These are phyloP conservation scores for Alloscopus bannaensis DNA, from an alignment of 2,888 invertebrate species.

Conservation along the genomic window DNA sequence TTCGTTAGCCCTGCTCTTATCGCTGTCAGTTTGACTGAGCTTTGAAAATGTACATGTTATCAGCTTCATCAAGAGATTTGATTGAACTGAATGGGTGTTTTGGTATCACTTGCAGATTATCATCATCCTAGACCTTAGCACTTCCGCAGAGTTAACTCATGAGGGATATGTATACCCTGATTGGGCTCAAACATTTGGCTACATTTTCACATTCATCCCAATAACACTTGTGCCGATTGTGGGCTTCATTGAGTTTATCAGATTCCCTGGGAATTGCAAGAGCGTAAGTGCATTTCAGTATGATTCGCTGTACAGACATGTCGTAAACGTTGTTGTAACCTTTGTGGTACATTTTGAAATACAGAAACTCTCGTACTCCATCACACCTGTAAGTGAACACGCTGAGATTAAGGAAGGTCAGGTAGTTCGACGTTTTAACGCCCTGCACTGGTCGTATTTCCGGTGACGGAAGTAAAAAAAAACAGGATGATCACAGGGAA, in stretches of 20 bases:
- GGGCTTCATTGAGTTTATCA: constrained; percentile 80
- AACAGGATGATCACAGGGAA: too few relatives aligned
- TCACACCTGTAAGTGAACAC: constrained; percentile 72
- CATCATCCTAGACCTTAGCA: constrained; percentile 70
- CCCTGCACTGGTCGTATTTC: constrained; percentile 71
- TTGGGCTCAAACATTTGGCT: constrained; percentile 85
- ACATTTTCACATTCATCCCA: constrained; percentile 84
- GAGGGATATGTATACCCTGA: constrained; percentile 80
- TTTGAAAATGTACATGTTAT: not conserved
- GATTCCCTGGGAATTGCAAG: constrained; percentile 82
- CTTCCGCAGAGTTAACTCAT: constrained; percentile 65
- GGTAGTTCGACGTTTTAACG: constrained; percentile 66
- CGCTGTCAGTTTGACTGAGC: constrained; percentile 79
- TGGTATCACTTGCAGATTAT: constrained; percentile 58
- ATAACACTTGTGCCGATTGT: constrained; percentile 84
- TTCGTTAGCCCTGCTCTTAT: constrained; percentile 88
- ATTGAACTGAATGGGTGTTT: not conserved
- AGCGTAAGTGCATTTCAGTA: constrained; percentile 78
- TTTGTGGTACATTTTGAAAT: constrained; percentile 26
- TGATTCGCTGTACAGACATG: not conserved
- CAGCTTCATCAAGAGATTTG: not conserved
- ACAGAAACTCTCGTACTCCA: constrained; percentile 72
- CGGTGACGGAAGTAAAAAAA: constrained; percentile 57
- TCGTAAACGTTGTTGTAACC: not conserved
- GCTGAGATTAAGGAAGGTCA: constrained; percentile 66